Evolutionary conservation across 2,797 vertebrate genomes (phyloP), one percentile per base, ranked within the genome.

Genomic region (Molossus alvarezi): DNA sequence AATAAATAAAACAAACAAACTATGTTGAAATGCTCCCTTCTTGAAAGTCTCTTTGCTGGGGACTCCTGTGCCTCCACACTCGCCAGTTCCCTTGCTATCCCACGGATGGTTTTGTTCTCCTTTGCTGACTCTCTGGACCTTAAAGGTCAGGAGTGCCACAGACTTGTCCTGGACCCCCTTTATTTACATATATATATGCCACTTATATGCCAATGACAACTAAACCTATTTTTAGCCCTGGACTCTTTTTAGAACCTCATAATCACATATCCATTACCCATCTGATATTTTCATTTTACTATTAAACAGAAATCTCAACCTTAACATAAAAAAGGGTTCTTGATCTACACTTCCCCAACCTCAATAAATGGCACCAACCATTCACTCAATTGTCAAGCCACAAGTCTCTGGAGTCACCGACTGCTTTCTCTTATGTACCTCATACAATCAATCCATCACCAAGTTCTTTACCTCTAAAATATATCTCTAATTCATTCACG

Each of bases 271-370:
- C 17, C 58, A 80, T 13, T 79, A 71, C 20, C 41, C 51, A n/a
- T 6, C 60, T 67, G 51, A 6, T 60, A 69, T 33, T 76, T 81
- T 86, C 60, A 86, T 41, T 48, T 86, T 58, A 76, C 76, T 71
- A 17, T 89, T 94, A 73, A 88, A 87, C 3, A 23, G 14, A 25
- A 81, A 71, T 81, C 45, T 92, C 60, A 89, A 85, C 13, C 10
- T 88, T 84, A 92, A 85, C 15, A 60, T 67, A 80, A 85, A 84
- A 88, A 15, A 86, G 51, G 81, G 27, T 13, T 67, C n/a, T 51
- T 64, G 8, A 62, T 85, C 69, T 57, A 75, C 18, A 51, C 55
- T 90, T 57, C 73, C 81, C 29, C 58, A 95, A 79, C 17, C 2
- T 75, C 33, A 67, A 45, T 69, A 67, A 89, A 33, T 37, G 15